phyloP scores from a whole-genome alignment of 2,113 vertebrate species.

The Rattus rattus region DNA sequence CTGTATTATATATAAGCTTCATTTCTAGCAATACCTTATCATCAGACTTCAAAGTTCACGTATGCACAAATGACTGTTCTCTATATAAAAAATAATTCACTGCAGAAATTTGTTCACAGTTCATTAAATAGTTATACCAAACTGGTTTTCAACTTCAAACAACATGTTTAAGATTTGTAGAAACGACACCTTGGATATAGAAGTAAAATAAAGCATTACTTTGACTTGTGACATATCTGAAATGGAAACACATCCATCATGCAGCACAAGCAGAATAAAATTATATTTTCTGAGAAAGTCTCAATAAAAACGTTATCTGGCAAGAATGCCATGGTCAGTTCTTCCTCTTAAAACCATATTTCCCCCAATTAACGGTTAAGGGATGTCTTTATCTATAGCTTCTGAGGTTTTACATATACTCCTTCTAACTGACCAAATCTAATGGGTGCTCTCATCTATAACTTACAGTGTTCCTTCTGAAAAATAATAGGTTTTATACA shows the following conservation, averaged over 20 bases:
- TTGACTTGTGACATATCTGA: conserved; percentile 68
- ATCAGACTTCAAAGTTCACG: conserved; percentile 3
- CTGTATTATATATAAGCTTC: conserved; percentile 45
- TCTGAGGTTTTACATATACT: background rate
- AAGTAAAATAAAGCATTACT: conserved; percentile 75
- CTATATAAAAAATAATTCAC: conserved; percentile 35
- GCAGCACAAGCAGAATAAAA: conserved; percentile 57
- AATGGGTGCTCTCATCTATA: background rate
- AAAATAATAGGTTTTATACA: background rate
- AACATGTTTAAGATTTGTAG: conserved; percentile 67
- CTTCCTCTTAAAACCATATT: background rate
- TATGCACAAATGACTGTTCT: conserved; percentile 56
- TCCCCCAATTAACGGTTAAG: background rate
- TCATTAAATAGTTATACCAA: conserved; percentile 75
- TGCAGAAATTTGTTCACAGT: conserved; percentile 54
- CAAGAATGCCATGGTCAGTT: background rate
- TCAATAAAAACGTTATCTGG: conserved; percentile 45
- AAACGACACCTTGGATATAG: conserved; percentile 78
- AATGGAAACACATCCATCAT: conserved; percentile 73
- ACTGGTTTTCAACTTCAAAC: conserved; percentile 68
- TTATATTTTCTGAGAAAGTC: conserved; percentile 46
- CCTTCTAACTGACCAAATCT: background rate
- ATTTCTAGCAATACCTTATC: conserved; percentile 62
- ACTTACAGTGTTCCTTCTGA: background rate
- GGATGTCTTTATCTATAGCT: background rate